Conservation (phyloP, 2,113 vertebrate species). For the Uria lomvia region DNA sequence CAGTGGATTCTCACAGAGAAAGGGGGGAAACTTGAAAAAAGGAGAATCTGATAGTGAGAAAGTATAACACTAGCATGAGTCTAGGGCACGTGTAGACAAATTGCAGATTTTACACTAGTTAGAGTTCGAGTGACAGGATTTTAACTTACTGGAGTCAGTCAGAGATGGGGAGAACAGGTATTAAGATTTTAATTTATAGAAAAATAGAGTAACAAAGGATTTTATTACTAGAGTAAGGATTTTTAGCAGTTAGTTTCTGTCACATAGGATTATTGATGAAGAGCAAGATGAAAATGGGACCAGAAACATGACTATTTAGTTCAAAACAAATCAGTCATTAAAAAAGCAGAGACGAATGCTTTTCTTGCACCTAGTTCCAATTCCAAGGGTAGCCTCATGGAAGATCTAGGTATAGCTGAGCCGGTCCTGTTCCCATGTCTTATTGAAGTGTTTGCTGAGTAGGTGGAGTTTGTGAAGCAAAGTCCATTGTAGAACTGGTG, state of each 20-base stretch:
- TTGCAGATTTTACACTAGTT: neutral
- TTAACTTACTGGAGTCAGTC: neutral
- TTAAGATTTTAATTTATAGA: neutral
- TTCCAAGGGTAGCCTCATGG: neutral
- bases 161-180: neutral
- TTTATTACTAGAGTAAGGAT: neutral
- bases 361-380: neutral
- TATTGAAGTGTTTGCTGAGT: neutral
- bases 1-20: neutral
- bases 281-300: neutral
- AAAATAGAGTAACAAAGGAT: neutral
- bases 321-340: neutral
- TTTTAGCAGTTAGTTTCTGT: neutral
- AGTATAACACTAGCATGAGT: neutral
- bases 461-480: constrained; percentile 1
- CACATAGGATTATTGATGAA: neutral
- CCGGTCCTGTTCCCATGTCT: neutral
- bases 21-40: neutral
- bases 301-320: neutral
- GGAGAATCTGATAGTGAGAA: neutral
- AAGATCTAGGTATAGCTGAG: neutral
- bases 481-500: neutral
- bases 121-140: neutral
- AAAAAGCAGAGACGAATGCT: neutral
- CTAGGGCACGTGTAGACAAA: neutral